A percentile compares a stretch with the other conserved stretches of the same genome.
These are phyloP conservation scores for Venustaconcha ellipsiformis DNA, from an alignment of 1,140 invertebrate species.

Conservation along the genomic window DNA sequence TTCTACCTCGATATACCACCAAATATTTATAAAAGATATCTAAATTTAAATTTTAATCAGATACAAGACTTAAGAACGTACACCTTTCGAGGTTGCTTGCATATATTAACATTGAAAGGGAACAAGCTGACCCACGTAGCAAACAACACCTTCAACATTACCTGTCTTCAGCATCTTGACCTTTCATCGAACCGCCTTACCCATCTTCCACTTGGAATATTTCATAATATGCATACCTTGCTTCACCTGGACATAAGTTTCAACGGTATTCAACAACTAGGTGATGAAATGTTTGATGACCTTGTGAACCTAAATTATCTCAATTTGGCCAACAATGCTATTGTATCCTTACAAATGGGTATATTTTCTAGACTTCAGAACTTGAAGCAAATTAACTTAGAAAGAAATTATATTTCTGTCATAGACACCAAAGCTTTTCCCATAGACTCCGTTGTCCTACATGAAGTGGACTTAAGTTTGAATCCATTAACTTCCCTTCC, in stretches of 20 bases:
- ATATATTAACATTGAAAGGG: conserved; percentile 36
- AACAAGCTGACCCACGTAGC: conserved; percentile 32
- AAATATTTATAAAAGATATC: conserved; percentile 33
- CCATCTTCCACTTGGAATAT: no score
- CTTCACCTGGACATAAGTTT: conserved; percentile 13
- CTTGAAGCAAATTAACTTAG: conserved; percentile 31
- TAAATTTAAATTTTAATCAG: conserved; percentile 37
- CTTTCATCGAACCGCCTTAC: no score
- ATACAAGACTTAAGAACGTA: conserved; percentile 35
- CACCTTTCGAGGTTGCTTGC: conserved; percentile 37
- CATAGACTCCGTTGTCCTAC: conserved; percentile 18
- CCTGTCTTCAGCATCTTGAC: conserved; percentile 36
- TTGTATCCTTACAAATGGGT: conserved; percentile 19
- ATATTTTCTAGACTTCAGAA: conserved; percentile 36
- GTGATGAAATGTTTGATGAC: conserved; percentile 22
- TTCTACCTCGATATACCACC: conserved; percentile 28
- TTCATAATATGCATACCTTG: no score
- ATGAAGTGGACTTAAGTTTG: conserved; percentile 25
- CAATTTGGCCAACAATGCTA: conserved; percentile 35
- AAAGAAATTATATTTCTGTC: conserved; percentile 32
- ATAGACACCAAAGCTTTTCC: conserved; percentile 31
- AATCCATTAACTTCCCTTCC: conserved; percentile 45
- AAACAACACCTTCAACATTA: conserved; percentile 31
- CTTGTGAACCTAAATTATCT: neutral
- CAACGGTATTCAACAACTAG: conserved; percentile 29